Conservation (phyloP, 2,888 invertebrate genomes). For the Tetranychus truncatus region DNA sequence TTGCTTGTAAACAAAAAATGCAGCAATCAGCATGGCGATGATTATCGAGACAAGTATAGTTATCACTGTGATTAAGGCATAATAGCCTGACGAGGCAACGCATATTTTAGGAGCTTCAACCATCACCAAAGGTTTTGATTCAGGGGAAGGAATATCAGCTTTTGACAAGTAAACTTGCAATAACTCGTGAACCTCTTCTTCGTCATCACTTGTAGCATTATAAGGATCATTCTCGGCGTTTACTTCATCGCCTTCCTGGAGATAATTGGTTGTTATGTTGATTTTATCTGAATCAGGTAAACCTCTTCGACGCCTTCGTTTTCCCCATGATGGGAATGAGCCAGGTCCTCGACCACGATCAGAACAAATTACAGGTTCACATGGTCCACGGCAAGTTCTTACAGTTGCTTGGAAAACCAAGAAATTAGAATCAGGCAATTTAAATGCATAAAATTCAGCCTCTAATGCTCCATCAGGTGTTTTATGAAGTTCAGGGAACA, state of each 20-base stretch:
- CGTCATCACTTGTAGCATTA: slow-evolving; percentile 21
- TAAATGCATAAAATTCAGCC: slow-evolving; percentile 79
- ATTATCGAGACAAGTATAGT: slow-evolving; percentile 54
- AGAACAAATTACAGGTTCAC: slow-evolving; percentile 49
- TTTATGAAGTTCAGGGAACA: slow-evolving; percentile 73
- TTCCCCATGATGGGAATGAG: slow-evolving; percentile 28
- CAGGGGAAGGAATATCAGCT: slow-evolving; percentile 25
- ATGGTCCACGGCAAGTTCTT: slow-evolving; percentile 66
- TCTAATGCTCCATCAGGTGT: slow-evolving; percentile 65
- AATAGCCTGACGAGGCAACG: slow-evolving; percentile 61
- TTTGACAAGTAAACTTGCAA: slow-evolving; percentile 27
- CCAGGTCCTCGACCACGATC: slow-evolving; percentile 23
- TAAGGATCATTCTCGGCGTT: slow-evolving; percentile 11
- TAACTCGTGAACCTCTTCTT: slow-evolving; percentile 27
- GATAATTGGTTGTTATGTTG: neutral
- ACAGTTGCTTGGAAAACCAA: slow-evolving; percentile 81
- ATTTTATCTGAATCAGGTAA: neutral
- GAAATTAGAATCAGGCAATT: slow-evolving; percentile 82
- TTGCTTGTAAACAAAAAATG: slow-evolving; percentile 49
- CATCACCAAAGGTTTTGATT: slow-evolving; percentile 14
- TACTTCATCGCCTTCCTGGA: neutral
- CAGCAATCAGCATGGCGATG: slow-evolving; percentile 51
- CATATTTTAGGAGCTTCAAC: slow-evolving; percentile 38
- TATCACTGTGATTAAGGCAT: slow-evolving; percentile 59
- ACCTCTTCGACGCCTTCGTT: slow-evolving; percentile 20